phyloP scores from a whole-genome alignment of 2,797 vertebrate genomes.

The Orientallactaga sibirica region DNA sequence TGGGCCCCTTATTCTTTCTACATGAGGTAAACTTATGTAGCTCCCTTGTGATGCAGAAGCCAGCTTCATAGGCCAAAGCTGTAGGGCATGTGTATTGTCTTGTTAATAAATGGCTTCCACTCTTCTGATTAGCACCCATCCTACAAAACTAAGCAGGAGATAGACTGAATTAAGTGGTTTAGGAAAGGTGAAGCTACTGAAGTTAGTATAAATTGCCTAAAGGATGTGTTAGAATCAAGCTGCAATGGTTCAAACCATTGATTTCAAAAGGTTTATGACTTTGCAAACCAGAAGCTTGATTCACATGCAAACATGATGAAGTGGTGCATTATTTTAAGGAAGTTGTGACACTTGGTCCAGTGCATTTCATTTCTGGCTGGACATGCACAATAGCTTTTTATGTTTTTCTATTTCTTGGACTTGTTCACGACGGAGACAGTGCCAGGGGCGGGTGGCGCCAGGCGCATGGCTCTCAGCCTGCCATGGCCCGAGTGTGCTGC shows the following conservation, averaged over 20 bases:
- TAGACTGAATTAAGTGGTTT: conserved; percentile 78
- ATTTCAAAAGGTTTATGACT: conserved; percentile 83
- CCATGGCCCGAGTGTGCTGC: neutral
- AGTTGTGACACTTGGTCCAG: conserved; percentile 83
- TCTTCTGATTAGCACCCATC: conserved; percentile 74
- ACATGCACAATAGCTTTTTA: conserved; percentile 88
- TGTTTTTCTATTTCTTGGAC: conserved; percentile 86
- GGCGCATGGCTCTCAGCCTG: neutral
- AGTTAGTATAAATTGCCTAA: conserved; percentile 68
- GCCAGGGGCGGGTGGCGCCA: conserved; percentile 55
- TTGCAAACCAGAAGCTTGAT: conserved; percentile 76
- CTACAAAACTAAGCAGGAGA: conserved; percentile 68
- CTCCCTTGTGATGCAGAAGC: conserved; percentile 67
- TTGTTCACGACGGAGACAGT: conserved; percentile 71
- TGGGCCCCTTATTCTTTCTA: conserved; percentile 70
- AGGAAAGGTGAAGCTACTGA: conserved; percentile 76
- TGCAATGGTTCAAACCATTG: conserved; percentile 65
- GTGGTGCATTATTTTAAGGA: conserved; percentile 86
- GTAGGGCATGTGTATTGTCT: conserved; percentile 66
- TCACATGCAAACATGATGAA: conserved; percentile 78
- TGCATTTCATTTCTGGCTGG: conserved; percentile 86
- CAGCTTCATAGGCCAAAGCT: conserved; percentile 72
- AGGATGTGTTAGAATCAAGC: conserved; percentile 71
- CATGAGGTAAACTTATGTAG: conserved; percentile 53
- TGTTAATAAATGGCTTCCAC: conserved; percentile 82